Base-by-base conservation (phyloP, 2,888 invertebrate genomes). In the Sipunculus nudus region DNA sequence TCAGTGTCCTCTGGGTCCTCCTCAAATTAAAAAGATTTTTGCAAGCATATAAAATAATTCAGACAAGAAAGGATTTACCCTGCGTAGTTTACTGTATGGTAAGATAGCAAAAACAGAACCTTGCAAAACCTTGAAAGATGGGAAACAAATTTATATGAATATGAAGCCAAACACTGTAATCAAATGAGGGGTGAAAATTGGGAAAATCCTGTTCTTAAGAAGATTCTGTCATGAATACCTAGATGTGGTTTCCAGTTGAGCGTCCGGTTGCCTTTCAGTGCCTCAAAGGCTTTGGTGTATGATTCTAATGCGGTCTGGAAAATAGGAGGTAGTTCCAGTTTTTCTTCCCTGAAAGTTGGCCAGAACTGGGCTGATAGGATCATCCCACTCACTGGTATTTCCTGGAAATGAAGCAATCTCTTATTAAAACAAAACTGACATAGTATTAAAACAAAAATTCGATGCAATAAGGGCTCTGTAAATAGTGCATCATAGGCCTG, bases 301-400 rank as follows among this genome's bases (percentile, higher is more conserved):
- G 88, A 89, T 63, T 92, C 90, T 70, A 96, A 88, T 78, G 94
- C 91, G 56, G 89, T 87, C 76, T 91, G 90, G 47, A 96, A 89
- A 76, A 89, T 87, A 29, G 88, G 88, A 0, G 96, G 96, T 47
- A 97, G 84, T 78, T 94, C 92, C 21, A 97, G 86, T 71, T 91
- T 92, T 84, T 96, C 96, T 82, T 96, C 96, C 80, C 96, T 93
- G 73, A 97, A 95, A 8, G 93, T 90, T 0, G 98, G 98, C 98
- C 98, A 99, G 86, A 97, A 99, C 82, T 98, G 96, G 1, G 95
- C 94, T 0, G 97, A 98, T n/a, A 99, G 87, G 71, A 98, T 94
- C 85, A 97, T 89, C 1, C 94, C 92, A 70, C 89, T 89, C 29
- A 92, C 88, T 26, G 89, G 88, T 66, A 92, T 89, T 43, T 86